Evolutionary conservation across 2,113 vertebrate genomes (phyloP), one percentile per base, ranked within the genome.

Genomic region (Paratilapia polleni): DNA sequence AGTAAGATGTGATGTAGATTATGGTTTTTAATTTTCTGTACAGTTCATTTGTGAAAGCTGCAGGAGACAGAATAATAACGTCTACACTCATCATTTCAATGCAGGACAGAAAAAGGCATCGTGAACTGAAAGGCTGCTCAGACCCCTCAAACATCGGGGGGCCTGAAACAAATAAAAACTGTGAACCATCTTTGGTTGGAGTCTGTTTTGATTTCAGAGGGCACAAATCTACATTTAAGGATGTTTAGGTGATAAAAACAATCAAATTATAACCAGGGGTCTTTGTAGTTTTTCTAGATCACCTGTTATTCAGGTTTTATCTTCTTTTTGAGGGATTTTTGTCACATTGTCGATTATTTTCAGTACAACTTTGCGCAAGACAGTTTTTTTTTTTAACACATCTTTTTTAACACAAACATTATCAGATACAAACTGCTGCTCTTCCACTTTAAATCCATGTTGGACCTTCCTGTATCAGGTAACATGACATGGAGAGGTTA

Each of bases 381-480:
- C 28, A 31, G 4, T 31, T 31, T 31, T 26, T 66, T 66, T 22
- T 13, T 22, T 22, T 14, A 47, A 47, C 47, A 49, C 34, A 38
- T 22, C 12, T 64, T 20, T 63, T 63, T 64, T 64, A 64, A 41
- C 62, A 64, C 20, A n/a, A n/a, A n/a, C n/a, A n/a, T n/a, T 22
- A 24, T 38, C 73, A 43, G 36, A 60, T 12, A 56, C 12, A 77
- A 38, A 20, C 61, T 63, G 19, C 61, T 12, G 19, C 15, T 60
- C 22, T 28, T 24, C 22, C n/a, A 22, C 28, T 31, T 31, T 4
- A 5, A 12, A 22, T 0, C 0, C 15, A 49, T 49, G 19, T 28
- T 68, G 49, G 64, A 49, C 41, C 64, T 70, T 70, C 24, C 15
- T 19, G 5, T 47, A 70, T 49, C 64, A 49, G 41, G 28, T 70